Percentiles rank a stretch among this genome's conserved stretches.
Conservation (phyloP, 2,113 vertebrate species). For the Pterocles gutturalis region DNA sequence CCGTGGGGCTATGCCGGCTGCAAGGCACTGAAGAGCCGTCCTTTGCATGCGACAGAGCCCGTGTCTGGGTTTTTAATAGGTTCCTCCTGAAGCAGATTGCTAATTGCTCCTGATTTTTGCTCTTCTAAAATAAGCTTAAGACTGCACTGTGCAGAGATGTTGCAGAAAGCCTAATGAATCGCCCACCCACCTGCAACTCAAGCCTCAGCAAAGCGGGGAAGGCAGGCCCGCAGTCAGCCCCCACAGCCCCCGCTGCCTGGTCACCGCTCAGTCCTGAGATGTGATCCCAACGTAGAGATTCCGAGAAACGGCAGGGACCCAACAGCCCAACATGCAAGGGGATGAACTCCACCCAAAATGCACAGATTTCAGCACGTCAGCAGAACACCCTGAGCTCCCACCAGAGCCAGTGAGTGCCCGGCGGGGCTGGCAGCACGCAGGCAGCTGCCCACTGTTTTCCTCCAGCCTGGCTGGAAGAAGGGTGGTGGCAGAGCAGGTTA, state of each 20-base stretch:
- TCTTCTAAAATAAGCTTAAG: constrained; percentile 48
- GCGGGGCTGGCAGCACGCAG: not conserved
- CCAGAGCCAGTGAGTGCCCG: fast-evolving
- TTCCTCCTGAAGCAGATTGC: constrained; percentile 29
- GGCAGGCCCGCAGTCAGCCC: not conserved
- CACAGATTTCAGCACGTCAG: not conserved
- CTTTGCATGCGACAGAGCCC: not conserved
- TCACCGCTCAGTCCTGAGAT: fast-evolving
- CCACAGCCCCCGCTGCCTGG: fast-evolving
- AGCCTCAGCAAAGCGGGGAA: not conserved
- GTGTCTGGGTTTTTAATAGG: not conserved
- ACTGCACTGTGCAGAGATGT: not conserved
- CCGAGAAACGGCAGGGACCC: not conserved
- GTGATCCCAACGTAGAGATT: fast-evolving
- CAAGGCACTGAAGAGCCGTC: not conserved
- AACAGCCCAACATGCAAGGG: fast-evolving
- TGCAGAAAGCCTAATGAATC: not conserved
- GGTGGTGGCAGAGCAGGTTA: fast-evolving
- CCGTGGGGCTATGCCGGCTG: fast-evolving
- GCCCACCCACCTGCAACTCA: not conserved
- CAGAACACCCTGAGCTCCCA: not conserved
- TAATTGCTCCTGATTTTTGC: constrained; percentile 32
- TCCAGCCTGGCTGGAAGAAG: not conserved
- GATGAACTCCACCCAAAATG: not conserved
- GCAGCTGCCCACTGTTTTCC: not conserved